Base-by-base conservation (phyloP, 2,113 vertebrate species). In the Phyllostomus discolor region DNA sequence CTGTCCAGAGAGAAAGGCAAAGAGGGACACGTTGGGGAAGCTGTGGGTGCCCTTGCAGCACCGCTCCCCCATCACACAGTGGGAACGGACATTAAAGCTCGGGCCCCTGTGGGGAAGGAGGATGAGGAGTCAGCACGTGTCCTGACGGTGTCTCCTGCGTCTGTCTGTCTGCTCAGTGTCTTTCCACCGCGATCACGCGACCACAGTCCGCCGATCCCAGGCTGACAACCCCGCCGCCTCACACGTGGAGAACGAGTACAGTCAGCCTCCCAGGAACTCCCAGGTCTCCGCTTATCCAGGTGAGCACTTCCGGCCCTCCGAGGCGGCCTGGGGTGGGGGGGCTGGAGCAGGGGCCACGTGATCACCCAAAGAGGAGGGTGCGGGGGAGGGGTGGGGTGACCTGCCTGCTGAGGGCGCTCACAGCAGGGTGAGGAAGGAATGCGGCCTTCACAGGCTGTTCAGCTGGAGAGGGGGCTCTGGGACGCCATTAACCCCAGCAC, bases 121-220 rank as follows among this genome's bases (percentile, higher is more conserved):
- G 41, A 16, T 9, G 35, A 66, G 1, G 52, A 24, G 66, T 22
- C 4, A 15, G n/a, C 4, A 8, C 3, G 9, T 15, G 75, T 92
- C 31, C 78, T 1, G 0, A 73, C 38, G 14, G 26, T 1, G 1
- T 33, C 57, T 43, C 92, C 64, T 24, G 38, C 82, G 0, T 0
- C 59, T 41, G 0, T 0, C 59, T 41, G 0, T 0, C 54, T 31
- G 0, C 57, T 9, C 95, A 99, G 98, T 98, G 80, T 99, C 98
- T 10, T 98, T 99, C 98, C 98, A 98, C 52, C 98, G 98, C 57
- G 98, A 97, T 96, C 98, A 98, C 96, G 98, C 96, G 0, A 85
- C 67, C 0, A 82, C 96, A 0, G 48, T 92, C 0, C 90, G 98
- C 0, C 90, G 98, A 67, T 70, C 95, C 4, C 96, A 95, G 54